Evolutionary conservation across 2,888 invertebrate genomes (phyloP).

Genomic region (Artemia sinica): DNA sequence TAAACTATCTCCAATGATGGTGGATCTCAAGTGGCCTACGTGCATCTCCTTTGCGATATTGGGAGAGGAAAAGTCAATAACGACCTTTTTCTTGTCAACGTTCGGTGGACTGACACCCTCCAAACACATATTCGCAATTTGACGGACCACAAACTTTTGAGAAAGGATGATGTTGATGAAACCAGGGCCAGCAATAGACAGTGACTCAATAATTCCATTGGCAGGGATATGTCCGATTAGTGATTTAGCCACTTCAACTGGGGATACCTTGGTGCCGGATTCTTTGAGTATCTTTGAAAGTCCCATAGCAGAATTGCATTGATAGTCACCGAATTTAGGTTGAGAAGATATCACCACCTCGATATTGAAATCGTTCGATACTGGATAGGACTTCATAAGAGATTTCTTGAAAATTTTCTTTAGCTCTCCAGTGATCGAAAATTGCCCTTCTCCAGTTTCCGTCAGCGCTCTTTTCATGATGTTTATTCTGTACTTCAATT

Average conservation of each 20-base stretch:
- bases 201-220: conserved; percentile 50
- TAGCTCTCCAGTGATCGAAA: conserved; percentile 37
- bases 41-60: conserved; percentile 99
- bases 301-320: conserved; percentile 91
- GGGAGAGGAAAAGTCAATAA: conserved; percentile 89
- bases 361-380: conserved; percentile 49
- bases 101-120: too few relatives aligned
- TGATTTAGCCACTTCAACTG: conserved; percentile 63
- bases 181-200: conserved; percentile 74
- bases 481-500: too few relatives aligned
- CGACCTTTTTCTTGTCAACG: too few relatives aligned
- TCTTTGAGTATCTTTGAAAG: conserved; percentile 31
- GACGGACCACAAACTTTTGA: too few relatives aligned
- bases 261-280: conserved; percentile 44
- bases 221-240: conserved; percentile 50
- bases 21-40: conserved; percentile 90
- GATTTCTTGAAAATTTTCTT: conserved; percentile 50
- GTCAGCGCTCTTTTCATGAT: too few relatives aligned
- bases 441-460: too few relatives aligned
- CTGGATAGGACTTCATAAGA: conserved; percentile 55
- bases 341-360: conserved; percentile 51
- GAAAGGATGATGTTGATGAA: conserved; percentile 92
- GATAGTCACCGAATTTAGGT: conserved; percentile 85
- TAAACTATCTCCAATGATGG: conserved; percentile 91
- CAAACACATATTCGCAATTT: too few relatives aligned